These are phyloP conservation scores for Gallinago solitaria DNA, from an alignment of 2,797 vertebrate species.

Conservation along the genomic window DNA sequence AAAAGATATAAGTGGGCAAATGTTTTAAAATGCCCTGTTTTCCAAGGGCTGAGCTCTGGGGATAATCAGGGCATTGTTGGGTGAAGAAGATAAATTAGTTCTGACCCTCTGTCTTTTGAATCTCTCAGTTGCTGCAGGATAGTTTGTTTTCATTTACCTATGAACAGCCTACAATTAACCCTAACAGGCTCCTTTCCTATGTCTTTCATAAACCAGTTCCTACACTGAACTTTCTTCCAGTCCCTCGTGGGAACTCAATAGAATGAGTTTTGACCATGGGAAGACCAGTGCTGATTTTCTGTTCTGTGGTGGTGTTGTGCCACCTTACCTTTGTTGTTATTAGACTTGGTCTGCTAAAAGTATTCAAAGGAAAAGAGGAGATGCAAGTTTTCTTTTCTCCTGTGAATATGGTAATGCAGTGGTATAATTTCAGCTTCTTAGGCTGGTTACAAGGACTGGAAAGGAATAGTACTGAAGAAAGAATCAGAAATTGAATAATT, in stretches of 20 bases:
- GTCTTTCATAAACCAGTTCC: neutral
- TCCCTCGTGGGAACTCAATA: neutral
- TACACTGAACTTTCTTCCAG: neutral
- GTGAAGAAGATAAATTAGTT: neutral
- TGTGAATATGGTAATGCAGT: neutral
- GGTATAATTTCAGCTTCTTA: neutral
- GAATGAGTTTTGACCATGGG: neutral
- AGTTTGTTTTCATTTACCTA: neutral
- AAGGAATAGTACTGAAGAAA: neutral
- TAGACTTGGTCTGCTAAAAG: neutral
- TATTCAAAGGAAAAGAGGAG: neutral
- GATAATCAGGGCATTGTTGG: neutral
- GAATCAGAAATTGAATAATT: neutral
- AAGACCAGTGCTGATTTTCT: neutral
- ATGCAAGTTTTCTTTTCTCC: neutral
- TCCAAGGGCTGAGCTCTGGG: neutral
- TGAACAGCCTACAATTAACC: neutral
- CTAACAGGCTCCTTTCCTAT: neutral
- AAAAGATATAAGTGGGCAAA: neutral
- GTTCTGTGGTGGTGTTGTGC: neutral
- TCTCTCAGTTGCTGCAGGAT: neutral
- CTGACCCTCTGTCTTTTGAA: neutral
- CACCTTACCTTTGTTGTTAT: neutral
- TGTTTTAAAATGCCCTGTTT: neutral
- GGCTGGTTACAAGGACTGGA: neutral